These are phyloP conservation scores for Nymphicus hollandicus DNA, from an alignment of 2,113 vertebrate genomes.

Conservation along the genomic window DNA sequence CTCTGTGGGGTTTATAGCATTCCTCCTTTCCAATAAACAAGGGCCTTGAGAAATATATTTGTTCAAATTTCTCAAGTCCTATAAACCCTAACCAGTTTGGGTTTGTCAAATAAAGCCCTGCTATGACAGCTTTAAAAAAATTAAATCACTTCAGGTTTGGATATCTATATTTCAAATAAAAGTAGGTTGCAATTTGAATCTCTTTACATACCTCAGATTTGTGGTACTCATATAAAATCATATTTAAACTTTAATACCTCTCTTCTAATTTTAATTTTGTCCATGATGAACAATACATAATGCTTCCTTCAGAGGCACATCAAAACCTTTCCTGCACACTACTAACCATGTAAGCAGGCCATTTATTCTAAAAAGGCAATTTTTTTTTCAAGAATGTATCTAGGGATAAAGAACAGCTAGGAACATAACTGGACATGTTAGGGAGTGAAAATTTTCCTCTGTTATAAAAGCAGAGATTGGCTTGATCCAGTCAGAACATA, in stretches of 20 bases:
- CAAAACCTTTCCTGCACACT: not conserved
- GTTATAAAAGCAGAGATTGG: not conserved
- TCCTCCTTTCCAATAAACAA: not conserved
- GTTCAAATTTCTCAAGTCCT: not conserved
- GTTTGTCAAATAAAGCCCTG: not conserved
- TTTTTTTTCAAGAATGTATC: not conserved
- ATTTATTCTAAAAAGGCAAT: not conserved
- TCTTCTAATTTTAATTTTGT: not conserved
- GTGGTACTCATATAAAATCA: not conserved
- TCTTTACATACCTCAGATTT: not conserved
- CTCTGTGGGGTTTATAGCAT: not conserved
- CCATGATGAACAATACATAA: not conserved
- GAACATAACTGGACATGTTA: not conserved
- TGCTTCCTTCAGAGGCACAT: not conserved
- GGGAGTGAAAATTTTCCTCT: not conserved
- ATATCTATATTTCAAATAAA: not conserved
- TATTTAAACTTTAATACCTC: not conserved
- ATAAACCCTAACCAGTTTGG: not conserved
- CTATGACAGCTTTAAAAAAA: not conserved
- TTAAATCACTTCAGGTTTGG: not conserved
- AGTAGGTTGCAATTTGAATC: not conserved
- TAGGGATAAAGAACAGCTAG: not conserved
- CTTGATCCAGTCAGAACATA: not conserved
- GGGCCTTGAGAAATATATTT: not conserved
- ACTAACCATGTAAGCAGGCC: not conserved